Conservation (phyloP, 2,888 invertebrate genomes). For the Drosophila crucigera region DNA sequence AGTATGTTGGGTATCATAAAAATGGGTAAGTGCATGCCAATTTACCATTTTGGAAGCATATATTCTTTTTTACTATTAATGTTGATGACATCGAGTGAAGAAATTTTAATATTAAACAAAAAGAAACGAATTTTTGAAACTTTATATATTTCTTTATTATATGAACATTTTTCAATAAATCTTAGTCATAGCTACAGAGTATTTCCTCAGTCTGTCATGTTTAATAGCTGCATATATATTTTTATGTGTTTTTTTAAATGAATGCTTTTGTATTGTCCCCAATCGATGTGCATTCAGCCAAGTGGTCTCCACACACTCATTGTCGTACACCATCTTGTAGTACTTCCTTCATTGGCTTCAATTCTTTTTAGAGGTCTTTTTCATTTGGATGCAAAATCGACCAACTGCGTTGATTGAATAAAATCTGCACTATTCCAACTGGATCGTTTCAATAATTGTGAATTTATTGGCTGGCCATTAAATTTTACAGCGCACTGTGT, state of each 20-base stretch:
- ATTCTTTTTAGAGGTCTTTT: conserved; percentile 82
- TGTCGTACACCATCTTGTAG: conserved; percentile 48
- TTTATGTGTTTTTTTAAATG: background rate
- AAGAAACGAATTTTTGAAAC: background rate
- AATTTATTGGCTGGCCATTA: conserved; percentile 64
- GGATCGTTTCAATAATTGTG: conserved; percentile 56
- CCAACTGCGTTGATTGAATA: conserved; percentile 58
- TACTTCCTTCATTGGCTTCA: conserved; percentile 69
- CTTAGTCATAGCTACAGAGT: conserved; percentile 17
- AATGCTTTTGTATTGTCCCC: conserved; percentile 43
- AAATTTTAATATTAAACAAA: background rate
- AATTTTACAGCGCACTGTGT: conserved; percentile 45
- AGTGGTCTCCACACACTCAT: conserved; percentile 39
- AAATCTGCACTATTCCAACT: conserved; percentile 57
- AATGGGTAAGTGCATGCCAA: background rate
- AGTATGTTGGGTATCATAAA: background rate
- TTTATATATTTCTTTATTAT: background rate
- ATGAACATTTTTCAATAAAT: background rate
- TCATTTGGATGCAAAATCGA: conserved; percentile 74
- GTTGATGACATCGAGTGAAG: background rate
- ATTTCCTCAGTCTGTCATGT: background rate
- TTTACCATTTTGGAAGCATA: background rate
- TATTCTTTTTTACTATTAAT: background rate
- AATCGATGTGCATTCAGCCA: conserved; percentile 68
- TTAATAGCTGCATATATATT: background rate